A percentile compares a stretch with the other conserved stretches of the same genome.
Evolutionary conservation across 1,140 invertebrate genomes (phyloP).

Genomic region (Physella acuta): DNA sequence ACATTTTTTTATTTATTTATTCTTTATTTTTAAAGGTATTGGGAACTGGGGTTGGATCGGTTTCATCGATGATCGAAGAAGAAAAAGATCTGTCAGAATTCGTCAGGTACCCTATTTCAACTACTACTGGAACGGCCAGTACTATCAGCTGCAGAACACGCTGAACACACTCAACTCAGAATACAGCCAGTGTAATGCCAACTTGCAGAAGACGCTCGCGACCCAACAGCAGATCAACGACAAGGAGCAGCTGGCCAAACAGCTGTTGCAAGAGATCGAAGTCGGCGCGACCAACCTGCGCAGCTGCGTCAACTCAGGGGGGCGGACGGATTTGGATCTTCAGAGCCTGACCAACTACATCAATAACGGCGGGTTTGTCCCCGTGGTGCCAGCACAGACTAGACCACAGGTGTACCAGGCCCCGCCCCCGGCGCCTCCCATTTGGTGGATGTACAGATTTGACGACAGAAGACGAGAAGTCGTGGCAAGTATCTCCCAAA

Average conservation of each 20-base stretch:
- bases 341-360: background rate
- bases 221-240: background rate
- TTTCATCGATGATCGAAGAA: background rate
- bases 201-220: background rate
- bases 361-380: slow-evolving; percentile 6
- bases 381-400: background rate
- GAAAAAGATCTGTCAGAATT: background rate
- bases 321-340: background rate
- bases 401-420: background rate
- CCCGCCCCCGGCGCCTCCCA: background rate
- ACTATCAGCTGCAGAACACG: background rate
- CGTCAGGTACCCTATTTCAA: background rate
- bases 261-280: slow-evolving; percentile 7
- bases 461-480: background rate
- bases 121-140: slow-evolving; percentile 8
- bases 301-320: background rate
- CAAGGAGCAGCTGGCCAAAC: slow-evolving; percentile 1
- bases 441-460: background rate
- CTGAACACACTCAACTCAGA: background rate
- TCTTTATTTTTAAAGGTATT: background rate
- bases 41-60: slow-evolving; percentile 5
- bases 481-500: background rate
- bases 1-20: background rate
- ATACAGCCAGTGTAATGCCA: background rate
- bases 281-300: background rate